phyloP scores from a whole-genome alignment of 2,797 vertebrate genomes.

The Pteronotus mesoamericanus region DNA sequence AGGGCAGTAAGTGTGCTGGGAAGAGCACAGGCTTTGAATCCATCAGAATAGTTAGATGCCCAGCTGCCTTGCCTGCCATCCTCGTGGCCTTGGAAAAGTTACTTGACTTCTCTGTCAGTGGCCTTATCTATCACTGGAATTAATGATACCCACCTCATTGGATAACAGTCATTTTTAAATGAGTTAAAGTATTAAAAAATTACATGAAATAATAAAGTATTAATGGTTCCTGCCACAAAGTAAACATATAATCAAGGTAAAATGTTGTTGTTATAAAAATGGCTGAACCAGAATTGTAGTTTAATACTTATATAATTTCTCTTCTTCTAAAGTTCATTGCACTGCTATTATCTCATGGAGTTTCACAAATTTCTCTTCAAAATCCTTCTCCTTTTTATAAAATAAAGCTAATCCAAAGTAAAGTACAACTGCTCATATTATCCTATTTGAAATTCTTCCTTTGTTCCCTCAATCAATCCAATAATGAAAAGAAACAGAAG shows the following conservation, averaged over 20 bases:
- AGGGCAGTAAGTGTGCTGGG: too few relatives aligned
- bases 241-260: neutral
- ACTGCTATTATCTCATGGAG: neutral
- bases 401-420: neutral
- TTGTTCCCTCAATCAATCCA: neutral
- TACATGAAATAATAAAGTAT: neutral
- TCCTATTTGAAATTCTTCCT: neutral
- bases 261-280: neutral
- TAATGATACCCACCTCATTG: neutral
- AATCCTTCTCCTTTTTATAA: constrained; percentile 24
- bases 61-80: neutral
- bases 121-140: neutral
- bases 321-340: neutral
- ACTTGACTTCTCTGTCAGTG: neutral
- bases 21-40: neutral
- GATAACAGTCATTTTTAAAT: neutral
- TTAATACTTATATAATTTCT: neutral
- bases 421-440: neutral
- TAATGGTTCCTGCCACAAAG: neutral
- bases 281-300: neutral
- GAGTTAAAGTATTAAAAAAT: neutral
- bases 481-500: neutral
- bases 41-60: neutral
- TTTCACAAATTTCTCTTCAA: constrained; percentile 16
- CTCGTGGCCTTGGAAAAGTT: neutral